Evolutionary conservation across 2,888 invertebrate genomes (phyloP), one percentile per base, ranked within the genome.

Genomic region (Zygothrica quintamaculata): DNA sequence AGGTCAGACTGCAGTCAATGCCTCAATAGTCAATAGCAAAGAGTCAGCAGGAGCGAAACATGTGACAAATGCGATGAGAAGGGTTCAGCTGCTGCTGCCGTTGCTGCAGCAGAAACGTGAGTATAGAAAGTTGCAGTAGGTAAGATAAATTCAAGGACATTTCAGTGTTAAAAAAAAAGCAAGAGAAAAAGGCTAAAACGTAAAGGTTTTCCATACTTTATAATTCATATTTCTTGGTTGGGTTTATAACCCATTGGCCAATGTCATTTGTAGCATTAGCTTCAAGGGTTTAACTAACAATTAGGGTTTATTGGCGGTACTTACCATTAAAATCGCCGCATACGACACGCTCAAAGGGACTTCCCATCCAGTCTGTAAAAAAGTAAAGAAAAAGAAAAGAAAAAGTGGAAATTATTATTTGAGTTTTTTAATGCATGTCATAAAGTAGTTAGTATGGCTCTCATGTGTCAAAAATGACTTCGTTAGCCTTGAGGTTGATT

Each of bases 241-340:
- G 34, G 55, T 62, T 50, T 46, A 64, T 74, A 85, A 85, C 79
- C 80, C 85, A 79, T 80, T 77, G 31, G 29, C 72, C 88, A 88
- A 85, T 80, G 88, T 37, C 85, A 82, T 65, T 51, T 13, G 52
- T 43, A 16, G 44, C 46, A 69, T 77, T 75, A 68, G 40, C 36
- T 61, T 67, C 50, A 66, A 73, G 72, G 65, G 67, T 73, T 74
- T 72, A n/a, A 12, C 13, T 22, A 2, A 22, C 33, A 39, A 52
- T 37, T 61, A n/a, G 25, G 9, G 31, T 42, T 26, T 59, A 67
- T 62, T 64, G 52, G 57, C 36, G 58, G 72, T 82, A 94, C 94
- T 93, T 94, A 95, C 95, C 95, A 94, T 94, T 94, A 92, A 95
- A 96, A 95, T 96, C 95, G 95, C 96, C 96, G 94, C 96, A 97